These are phyloP conservation scores for Procavia capensis DNA, from an alignment of 2,113 vertebrate species.

Conservation along the genomic window DNA sequence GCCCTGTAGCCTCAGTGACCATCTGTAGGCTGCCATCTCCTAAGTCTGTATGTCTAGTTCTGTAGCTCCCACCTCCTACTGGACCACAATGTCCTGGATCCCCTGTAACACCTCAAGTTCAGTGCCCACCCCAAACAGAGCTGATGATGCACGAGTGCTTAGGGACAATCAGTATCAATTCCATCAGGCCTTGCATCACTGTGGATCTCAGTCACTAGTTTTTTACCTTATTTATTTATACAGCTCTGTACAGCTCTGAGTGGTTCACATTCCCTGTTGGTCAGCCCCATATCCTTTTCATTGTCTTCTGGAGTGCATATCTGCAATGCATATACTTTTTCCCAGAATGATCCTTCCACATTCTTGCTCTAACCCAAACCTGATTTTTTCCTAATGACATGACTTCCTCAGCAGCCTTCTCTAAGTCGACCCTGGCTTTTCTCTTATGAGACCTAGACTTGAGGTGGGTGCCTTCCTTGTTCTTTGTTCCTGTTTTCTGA, in stretches of 20 bases:
- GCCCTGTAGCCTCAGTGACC: no score
- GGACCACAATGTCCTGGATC: neutral
- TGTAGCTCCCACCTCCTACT: neutral
- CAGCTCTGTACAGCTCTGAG: neutral
- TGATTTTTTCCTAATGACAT: neutral
- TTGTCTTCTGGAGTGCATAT: neutral
- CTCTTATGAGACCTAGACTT: neutral
- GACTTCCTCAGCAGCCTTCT: neutral
- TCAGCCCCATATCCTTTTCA: neutral
- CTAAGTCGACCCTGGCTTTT: neutral
- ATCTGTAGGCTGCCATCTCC: accelerated
- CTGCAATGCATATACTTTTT: neutral
- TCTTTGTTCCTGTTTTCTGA: neutral
- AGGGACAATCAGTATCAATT: neutral
- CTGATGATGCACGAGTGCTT: neutral
- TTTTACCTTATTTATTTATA: neutral
- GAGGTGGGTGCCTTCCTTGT: accelerated
- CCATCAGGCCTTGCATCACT: neutral
- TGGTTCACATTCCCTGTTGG: neutral
- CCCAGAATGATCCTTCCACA: neutral
- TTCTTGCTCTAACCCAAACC: neutral
- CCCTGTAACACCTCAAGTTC: neutral
- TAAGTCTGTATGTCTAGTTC: neutral
- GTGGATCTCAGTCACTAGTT: neutral
- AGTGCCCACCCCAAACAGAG: neutral